Evolutionary conservation across 37 sponge, comb jelly and placozoan species (phyloP), one percentile per base, ranked within the genome.

Genomic region (Crambe crambe): DNA sequence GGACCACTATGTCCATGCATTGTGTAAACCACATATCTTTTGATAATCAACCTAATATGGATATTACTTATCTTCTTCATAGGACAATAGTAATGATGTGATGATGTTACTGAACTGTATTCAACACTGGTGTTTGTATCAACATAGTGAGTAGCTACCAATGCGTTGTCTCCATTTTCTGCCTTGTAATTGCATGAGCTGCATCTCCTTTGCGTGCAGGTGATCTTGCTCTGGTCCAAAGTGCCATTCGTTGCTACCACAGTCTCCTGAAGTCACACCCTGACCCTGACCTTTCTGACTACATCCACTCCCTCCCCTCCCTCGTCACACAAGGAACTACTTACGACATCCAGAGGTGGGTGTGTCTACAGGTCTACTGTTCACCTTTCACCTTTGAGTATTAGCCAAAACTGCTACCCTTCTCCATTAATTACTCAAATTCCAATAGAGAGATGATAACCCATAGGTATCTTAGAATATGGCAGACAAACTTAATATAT

Each of bases 101-200:
- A 38, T 59, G n/a, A 56, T 21, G 0, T 59, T 80, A 4, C 27
- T 80, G 56, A 42, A 57, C 2, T 56, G 72, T 34, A 37, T 80
- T 37, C 60, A 68, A 0, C 70, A 80, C 60, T 80, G 80, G 80
- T 58, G 72, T 56, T 71, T 80, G 8, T 31, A 56, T 38, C 0
- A 70, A 47, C 51, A 6, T 15, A 47, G 51, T 47, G 12, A 29
- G 63, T 23, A 61, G 63, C 25, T 27, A 23, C 63, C 25, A 61
- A 61, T 20, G 6, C 15, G 15, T 23, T 61, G 15, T 27, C 15
- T 61, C 63, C 25, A 20, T 9, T 20, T 61, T 29, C n/a, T n/a
- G n/a, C n/a, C n/a, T n/a, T n/a, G n/a, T n/a, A n/a, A n/a, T n/a
- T n/a, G n/a, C n/a, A n/a, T n/a, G n/a, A n/a, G n/a, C n/a, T n/a